phyloP scores from a whole-genome alignment of 1,140 invertebrate species.

The Pinna nobilis region DNA sequence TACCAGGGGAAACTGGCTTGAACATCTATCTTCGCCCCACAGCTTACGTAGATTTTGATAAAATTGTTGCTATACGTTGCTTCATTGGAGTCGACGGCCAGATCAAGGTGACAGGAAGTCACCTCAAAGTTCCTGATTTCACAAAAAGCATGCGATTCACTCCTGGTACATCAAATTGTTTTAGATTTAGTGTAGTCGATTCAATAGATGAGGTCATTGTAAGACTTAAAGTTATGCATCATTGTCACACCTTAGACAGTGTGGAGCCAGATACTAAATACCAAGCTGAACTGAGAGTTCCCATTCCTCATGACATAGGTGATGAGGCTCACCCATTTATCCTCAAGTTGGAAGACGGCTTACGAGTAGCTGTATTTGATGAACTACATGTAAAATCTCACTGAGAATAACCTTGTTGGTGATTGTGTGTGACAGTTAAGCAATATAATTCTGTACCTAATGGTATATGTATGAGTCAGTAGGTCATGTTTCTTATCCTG shows the following conservation, averaged over 20 bases:
- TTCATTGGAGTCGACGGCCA: slow-evolving; percentile 65
- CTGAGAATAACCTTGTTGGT: too few relatives aligned
- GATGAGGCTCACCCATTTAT: slow-evolving; percentile 65
- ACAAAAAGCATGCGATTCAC: slow-evolving; percentile 56
- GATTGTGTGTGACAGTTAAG: too few relatives aligned
- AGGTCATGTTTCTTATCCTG: too few relatives aligned
- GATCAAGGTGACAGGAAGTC: slow-evolving; percentile 56
- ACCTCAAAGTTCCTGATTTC: slow-evolving; percentile 42
- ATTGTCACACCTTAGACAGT: slow-evolving; percentile 65
- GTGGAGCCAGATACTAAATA: slow-evolving; percentile 43
- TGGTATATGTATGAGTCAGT: too few relatives aligned
- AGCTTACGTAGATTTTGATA: slow-evolving; percentile 61
- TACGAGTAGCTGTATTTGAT: slow-evolving; percentile 64
- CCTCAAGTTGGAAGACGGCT: slow-evolving; percentile 65
- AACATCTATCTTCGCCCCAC: slow-evolving; percentile 64
- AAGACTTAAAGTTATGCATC: slow-evolving; percentile 57
- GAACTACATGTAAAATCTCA: slow-evolving; percentile 64
- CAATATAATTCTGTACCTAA: too few relatives aligned
- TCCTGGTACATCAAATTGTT: slow-evolving; percentile 60
- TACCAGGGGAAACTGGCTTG: slow-evolving; percentile 57
- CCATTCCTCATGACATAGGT: slow-evolving; percentile 46
- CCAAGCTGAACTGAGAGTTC: slow-evolving; percentile 51
- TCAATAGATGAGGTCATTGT: slow-evolving; percentile 52
- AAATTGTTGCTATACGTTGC: slow-evolving; percentile 65
- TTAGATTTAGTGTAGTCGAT: slow-evolving; percentile 62